Percentiles rank a stretch among this genome's conserved stretches.
These are phyloP conservation scores for Ceyx margarethae DNA, from an alignment of 2,113 vertebrate genomes.

Conservation along the genomic window DNA sequence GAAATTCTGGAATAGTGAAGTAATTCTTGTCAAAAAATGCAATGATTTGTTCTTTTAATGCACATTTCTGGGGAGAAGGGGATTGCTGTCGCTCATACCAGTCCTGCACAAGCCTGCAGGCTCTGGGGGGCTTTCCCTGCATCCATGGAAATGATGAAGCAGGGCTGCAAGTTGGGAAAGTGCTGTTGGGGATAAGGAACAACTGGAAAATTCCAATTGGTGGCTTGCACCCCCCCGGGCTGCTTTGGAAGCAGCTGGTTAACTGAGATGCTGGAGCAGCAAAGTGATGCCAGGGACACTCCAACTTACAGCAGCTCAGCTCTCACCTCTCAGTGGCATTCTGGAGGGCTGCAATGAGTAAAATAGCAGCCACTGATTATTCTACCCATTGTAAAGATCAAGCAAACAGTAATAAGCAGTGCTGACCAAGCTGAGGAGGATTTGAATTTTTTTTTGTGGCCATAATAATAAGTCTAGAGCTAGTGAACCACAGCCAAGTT, in stretches of 20 bases:
- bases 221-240: background rate
- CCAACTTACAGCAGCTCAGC: background rate
- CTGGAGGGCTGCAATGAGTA: background rate
- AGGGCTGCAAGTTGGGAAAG: background rate
- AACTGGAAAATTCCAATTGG: constrained; percentile 10
- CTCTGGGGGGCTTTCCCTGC: accelerated
- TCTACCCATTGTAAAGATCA: background rate
- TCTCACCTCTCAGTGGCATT: background rate
- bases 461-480: background rate
- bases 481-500: background rate
- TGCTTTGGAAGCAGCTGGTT: background rate
- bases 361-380: constrained; percentile 1
- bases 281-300: background rate
- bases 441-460: constrained; percentile 1
- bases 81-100: no score
- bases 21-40: background rate
- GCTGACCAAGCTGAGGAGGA: background rate
- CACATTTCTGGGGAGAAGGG: background rate
- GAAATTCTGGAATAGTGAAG: background rate
- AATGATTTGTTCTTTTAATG: background rate
- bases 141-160: background rate
- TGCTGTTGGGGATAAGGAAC: background rate
- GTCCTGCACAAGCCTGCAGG: background rate
- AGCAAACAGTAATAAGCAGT: background rate
- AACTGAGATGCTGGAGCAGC: background rate